These are phyloP conservation scores for Macrophya alboannulata DNA, from an alignment of 2,888 invertebrate species.

Conservation along the genomic window DNA sequence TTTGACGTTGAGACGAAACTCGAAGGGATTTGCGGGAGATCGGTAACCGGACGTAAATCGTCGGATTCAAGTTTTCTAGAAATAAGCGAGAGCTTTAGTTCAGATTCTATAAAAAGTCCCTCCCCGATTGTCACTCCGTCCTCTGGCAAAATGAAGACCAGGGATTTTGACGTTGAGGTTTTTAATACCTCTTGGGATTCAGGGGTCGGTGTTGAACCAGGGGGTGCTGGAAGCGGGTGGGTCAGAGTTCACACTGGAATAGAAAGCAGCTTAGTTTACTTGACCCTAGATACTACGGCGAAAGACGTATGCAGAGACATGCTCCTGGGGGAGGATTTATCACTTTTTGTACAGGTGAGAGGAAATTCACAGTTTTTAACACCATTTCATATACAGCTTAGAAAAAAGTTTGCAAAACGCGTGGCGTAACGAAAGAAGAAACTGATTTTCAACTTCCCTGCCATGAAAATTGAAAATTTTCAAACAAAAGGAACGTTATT, in stretches of 20 bases:
- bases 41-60: neutral
- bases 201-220: conserved; percentile 82
- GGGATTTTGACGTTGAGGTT: conserved; percentile 64
- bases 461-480: too few relatives aligned
- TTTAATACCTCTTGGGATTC: conserved; percentile 78
- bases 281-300: conserved; percentile 83
- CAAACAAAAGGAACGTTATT: too few relatives aligned
- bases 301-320: conserved; percentile 80
- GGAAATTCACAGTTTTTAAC: conserved; percentile 62
- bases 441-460: neutral
- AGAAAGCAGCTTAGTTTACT: conserved; percentile 83
- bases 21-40: neutral
- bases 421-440: neutral
- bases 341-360: conserved; percentile 77
- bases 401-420: neutral
- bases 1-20: conserved; percentile 70
- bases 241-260: conserved; percentile 84
- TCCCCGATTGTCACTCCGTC: conserved; percentile 56
- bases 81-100: conserved; percentile 70
- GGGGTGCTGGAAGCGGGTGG: conserved; percentile 82
- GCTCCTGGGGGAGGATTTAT: conserved; percentile 79
- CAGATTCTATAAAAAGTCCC: conserved; percentile 72
- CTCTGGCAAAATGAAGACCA: neutral
- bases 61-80: neutral
- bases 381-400: neutral